Percentiles rank a stretch among this genome's conserved stretches.
Evolutionary conservation across 1,140 invertebrate genomes (phyloP).

Genomic region (Chionoecetes opilio): DNA sequence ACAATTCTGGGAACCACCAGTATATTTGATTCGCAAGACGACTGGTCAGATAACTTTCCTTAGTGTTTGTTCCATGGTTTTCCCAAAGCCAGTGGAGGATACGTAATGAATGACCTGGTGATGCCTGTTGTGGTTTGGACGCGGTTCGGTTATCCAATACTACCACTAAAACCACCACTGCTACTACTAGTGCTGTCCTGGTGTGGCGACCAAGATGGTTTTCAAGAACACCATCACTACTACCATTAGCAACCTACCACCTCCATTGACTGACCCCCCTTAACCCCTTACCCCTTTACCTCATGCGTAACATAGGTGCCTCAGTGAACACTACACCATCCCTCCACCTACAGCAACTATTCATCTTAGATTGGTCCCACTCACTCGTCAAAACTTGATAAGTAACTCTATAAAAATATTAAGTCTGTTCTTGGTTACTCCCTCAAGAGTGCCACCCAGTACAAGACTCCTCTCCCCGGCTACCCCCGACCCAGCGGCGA

Average conservation of each 20-base stretch:
- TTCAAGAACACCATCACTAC: too few relatives aligned
- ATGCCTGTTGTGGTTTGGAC: too few relatives aligned
- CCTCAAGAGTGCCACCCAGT: conserved; percentile 32
- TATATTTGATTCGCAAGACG: too few relatives aligned
- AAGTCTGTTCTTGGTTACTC: neutral
- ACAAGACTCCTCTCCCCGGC: conserved; percentile 51
- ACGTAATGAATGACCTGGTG: too few relatives aligned
- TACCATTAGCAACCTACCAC: conserved; percentile 11
- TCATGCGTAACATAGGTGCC: neutral
- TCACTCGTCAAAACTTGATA: neutral
- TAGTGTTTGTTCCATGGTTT: too few relatives aligned
- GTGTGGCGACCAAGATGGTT: too few relatives aligned
- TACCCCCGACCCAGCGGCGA: conserved; percentile 60
- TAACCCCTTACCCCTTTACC: neutral
- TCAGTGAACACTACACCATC: neutral
- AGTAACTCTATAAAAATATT: neutral
- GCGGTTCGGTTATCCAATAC: too few relatives aligned
- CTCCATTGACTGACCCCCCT: neutral
- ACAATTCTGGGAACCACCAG: too few relatives aligned
- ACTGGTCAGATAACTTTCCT: too few relatives aligned
- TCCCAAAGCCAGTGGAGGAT: too few relatives aligned
- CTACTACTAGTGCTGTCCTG: too few relatives aligned
- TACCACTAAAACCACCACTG: too few relatives aligned
- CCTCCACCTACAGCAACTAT: neutral
- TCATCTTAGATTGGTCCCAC: conserved; percentile 38